Evolutionary conservation across 2,113 vertebrate genomes (phyloP), one percentile per base, ranked within the genome.

Genomic region (Motacilla alba): DNA sequence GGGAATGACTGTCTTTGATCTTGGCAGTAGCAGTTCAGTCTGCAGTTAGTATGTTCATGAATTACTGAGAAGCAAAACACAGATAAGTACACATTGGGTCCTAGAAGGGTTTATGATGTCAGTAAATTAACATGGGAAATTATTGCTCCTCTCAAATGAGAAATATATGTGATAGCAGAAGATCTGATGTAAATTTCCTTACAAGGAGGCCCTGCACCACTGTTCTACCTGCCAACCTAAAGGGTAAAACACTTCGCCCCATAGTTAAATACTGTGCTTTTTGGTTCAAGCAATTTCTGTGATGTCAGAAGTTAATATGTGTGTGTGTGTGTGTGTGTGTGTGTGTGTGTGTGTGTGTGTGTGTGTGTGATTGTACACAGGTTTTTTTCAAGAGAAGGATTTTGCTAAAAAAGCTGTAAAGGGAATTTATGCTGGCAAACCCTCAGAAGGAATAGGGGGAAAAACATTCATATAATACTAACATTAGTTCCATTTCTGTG

Each of bases 371-470:
- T 35, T 79, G 30, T 37, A 31, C 7, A 24, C 14, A 10, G 4
- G 8, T 3, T 20, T 68, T 50, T 86, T 79, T 73, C 8, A 33
- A 68, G 20, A 12, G 55, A 74, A 74, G 6, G 19, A 30, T 76
- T 93, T 89, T 80, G 19, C 28, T 59, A 46, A 68, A 72, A 73
- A 23, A 35, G 1, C 3, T 58, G 6, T 44, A 66, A 55, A 77
- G 27, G 8, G 73, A 41, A 79, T 63, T 92, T 76, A 3, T 6
- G 0, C 10, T 72, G 22, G 15, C 5, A 76, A 75, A 43, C 1
- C 2, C 23, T 43, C 35, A 46, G 13, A 10, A 83, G 28, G 20
- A 90, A 72, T 14, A 8, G 7, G 1, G 4, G 14, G 17, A 0
- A 6, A n/a, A 69, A 59, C 4, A 4, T 58, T 58, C 47, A 14